Evolutionary conservation across 2,797 vertebrate genomes (phyloP).

Genomic region (Danio choprae): DNA sequence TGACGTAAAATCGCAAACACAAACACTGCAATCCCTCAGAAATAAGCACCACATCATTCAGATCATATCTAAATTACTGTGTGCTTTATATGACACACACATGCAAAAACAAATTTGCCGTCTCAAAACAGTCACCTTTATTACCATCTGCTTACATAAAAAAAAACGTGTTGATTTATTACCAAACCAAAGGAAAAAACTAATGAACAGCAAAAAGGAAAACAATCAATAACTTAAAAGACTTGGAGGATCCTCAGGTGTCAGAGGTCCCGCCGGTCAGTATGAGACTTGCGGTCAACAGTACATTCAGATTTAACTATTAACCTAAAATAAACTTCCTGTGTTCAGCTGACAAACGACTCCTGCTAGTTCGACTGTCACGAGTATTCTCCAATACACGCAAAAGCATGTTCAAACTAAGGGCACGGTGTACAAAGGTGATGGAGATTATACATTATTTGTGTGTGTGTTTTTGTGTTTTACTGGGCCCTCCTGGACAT

Average conservation of each 20-base stretch:
- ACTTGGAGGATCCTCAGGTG: constrained; percentile 15
- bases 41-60: not conserved
- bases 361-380: not conserved
- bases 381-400: constrained; percentile 1
- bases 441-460: not conserved
- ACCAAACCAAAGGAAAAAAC: constrained; percentile 28
- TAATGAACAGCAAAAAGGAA: not conserved
- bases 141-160: constrained; percentile 52
- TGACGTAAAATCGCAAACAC: constrained; percentile 12
- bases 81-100: constrained; percentile 38
- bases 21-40: constrained; percentile 27
- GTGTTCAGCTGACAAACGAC: constrained; percentile 18
- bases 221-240: constrained; percentile 30
- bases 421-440: constrained; percentile 40
- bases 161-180: constrained; percentile 23
- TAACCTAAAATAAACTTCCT: constrained; percentile 41
- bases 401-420: constrained; percentile 42
- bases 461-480: constrained; percentile 40
- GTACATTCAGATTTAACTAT: constrained; percentile 18
- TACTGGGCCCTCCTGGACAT: constrained; percentile 90
- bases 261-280: not conserved
- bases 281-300: constrained; percentile 22
- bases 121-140: constrained; percentile 56
- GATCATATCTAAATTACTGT: constrained; percentile 39
- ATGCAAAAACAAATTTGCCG: not conserved